A percentile compares a stretch with the other conserved stretches of the same genome.
Evolutionary conservation across 1,140 invertebrate species (phyloP).

Genomic region (Zaprionus nigranus): DNA sequence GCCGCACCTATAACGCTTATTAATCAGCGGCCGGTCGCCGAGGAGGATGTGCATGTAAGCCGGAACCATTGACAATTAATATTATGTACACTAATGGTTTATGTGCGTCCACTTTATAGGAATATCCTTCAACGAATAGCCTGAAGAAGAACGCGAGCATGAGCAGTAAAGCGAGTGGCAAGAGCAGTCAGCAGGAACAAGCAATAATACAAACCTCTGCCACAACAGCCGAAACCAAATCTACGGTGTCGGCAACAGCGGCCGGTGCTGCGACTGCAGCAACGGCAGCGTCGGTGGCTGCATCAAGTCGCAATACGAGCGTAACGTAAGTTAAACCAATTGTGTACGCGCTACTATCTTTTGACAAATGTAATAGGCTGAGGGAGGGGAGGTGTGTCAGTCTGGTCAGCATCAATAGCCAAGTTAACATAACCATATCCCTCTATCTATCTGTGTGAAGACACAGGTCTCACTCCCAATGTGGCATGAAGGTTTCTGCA

Average conservation of each 20-base stretch:
- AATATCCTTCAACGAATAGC: conserved; percentile 84
- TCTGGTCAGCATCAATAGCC: too few species aligned
- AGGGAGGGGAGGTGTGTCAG: too few species aligned
- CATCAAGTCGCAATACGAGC: conserved; percentile 84
- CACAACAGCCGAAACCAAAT: conserved; percentile 72
- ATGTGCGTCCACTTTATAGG: conserved; percentile 65
- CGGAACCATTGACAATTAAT: conserved; percentile 33
- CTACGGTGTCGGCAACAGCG: conserved; percentile 59
- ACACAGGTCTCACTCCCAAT: too few species aligned
- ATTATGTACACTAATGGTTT: conserved; percentile 33
- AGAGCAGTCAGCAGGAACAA: conserved; percentile 67
- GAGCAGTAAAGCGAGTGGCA: conserved; percentile 70
- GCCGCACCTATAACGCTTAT: conserved; percentile 97
- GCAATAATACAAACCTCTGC: conserved; percentile 78
- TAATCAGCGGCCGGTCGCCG: conserved; percentile 96
- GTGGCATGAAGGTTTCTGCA: too few species aligned
- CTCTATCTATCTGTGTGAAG: too few species aligned
- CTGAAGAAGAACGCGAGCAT: conserved; percentile 75
- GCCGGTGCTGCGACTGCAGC: conserved; percentile 56
- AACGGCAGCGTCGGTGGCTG: conserved; percentile 54
- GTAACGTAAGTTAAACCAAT: conserved; percentile 85
- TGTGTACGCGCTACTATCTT: conserved; percentile 8
- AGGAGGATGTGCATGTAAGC: conserved; percentile 97
- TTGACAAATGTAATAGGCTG: too few species aligned
- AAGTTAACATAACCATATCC: too few species aligned